phyloP scores from a whole-genome alignment of 2,797 vertebrate species.

The Macropus fuliginosus region DNA sequence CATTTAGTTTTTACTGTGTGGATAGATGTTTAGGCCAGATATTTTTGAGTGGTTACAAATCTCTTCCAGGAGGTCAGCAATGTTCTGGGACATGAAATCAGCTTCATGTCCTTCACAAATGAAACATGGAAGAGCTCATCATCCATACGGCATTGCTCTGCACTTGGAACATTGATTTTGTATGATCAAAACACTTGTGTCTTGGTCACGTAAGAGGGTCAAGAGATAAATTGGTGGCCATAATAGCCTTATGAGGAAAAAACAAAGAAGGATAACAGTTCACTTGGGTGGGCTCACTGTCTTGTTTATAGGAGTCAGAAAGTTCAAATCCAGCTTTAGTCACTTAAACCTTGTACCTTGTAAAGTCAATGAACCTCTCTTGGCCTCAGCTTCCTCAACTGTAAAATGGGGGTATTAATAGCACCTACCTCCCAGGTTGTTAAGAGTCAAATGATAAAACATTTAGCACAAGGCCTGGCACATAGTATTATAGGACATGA shows the following conservation, averaged over 20 bases:
- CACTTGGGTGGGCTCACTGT: not conserved
- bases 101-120: not conserved
- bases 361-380: not conserved
- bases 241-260: not conserved
- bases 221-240: not conserved
- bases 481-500: not conserved
- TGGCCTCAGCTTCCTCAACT: not conserved
- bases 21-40: not conserved
- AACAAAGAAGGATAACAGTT: not conserved
- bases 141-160: not conserved
- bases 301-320: not conserved
- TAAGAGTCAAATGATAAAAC: not conserved
- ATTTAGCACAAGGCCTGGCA: not conserved
- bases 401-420: not conserved
- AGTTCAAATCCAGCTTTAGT: too few species aligned
- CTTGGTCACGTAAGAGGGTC: not conserved
- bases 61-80: not conserved
- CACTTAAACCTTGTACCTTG: not conserved
- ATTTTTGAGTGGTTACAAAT: not conserved
- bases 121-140: not conserved
- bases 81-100: not conserved
- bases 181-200: not conserved
- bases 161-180: not conserved
- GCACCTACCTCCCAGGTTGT: not conserved
- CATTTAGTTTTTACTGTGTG: not conserved